These are phyloP conservation scores for Biston betularia DNA, from an alignment of 2,888 invertebrate genomes.

Conservation along the genomic window DNA sequence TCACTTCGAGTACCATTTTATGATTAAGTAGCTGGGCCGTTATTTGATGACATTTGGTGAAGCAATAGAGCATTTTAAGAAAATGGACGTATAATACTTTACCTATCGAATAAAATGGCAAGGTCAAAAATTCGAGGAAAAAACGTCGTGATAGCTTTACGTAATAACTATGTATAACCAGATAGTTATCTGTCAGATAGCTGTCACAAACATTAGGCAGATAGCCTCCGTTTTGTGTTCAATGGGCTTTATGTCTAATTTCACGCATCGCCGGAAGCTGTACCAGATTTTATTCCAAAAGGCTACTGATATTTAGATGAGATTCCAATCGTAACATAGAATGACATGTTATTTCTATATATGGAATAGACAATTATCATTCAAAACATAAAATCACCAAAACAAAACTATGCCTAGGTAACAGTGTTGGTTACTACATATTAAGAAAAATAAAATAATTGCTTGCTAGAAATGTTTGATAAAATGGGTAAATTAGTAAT, in stretches of 20 bases:
- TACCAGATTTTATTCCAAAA: conserved; percentile 5
- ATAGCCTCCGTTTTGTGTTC: conserved; percentile 15
- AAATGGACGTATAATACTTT: not conserved
- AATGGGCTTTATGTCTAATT: conserved; percentile 14
- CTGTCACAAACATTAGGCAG: conserved; percentile 17
- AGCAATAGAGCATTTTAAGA: not conserved
- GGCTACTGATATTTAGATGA: not conserved
- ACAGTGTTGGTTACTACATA: no score
- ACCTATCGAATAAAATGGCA: no score
- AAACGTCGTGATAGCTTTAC: not conserved
- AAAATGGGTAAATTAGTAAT: no score
- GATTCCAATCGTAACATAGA: not conserved
- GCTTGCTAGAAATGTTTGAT: no score
- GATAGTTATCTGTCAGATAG: not conserved
- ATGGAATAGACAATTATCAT: not conserved
- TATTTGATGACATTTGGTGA: no score
- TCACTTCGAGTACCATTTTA: no score
- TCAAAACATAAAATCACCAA: no score
- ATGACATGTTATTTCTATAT: not conserved
- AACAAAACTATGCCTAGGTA: no score
- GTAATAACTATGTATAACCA: not conserved
- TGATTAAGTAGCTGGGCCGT: no score
- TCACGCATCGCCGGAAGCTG: conserved; percentile 14
- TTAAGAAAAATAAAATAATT: no score
- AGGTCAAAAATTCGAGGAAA: no score